These are phyloP conservation scores for Redunca redunca DNA, from an alignment of 2,113 vertebrate species.

Conservation along the genomic window DNA sequence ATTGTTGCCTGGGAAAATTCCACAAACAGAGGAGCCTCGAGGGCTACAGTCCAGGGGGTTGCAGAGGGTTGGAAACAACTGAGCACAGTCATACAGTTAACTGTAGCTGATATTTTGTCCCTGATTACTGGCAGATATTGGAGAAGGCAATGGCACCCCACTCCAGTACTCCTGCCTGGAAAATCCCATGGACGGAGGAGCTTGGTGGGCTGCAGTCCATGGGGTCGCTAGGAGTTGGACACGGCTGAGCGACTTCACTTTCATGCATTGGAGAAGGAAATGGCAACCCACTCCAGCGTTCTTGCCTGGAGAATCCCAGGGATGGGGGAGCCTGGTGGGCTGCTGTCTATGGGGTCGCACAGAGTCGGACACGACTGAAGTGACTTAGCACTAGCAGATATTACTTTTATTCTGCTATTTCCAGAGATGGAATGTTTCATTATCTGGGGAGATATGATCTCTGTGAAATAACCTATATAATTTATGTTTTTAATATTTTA, in stretches of 20 bases:
- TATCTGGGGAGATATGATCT: neutral
- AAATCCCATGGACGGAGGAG: too few relatives aligned
- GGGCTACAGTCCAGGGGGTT: neutral
- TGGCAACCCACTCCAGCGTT: too few relatives aligned
- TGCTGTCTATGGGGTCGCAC: too few relatives aligned
- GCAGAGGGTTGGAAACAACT: neutral
- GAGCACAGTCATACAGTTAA: neutral
- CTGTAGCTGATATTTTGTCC: neutral
- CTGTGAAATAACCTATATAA: neutral
- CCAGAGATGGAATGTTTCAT: neutral
- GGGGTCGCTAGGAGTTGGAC: too few relatives aligned
- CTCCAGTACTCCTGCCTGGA: too few relatives aligned
- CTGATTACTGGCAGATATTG: neutral
- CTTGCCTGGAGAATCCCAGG: too few relatives aligned
- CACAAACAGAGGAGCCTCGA: neutral
- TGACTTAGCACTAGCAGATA: neutral
- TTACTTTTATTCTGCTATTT: constrained; percentile 20
- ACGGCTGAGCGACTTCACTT: too few relatives aligned
- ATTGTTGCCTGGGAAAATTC: neutral
- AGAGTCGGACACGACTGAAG: too few relatives aligned
- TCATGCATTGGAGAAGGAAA: too few relatives aligned
- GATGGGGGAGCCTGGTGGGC: too few relatives aligned
- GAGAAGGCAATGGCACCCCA: too few relatives aligned
- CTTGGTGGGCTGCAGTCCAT: too few relatives aligned
- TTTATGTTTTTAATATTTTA: neutral